phyloP scores from a whole-genome alignment of 1,140 invertebrate genomes.

The Zaprionus africanus region DNA sequence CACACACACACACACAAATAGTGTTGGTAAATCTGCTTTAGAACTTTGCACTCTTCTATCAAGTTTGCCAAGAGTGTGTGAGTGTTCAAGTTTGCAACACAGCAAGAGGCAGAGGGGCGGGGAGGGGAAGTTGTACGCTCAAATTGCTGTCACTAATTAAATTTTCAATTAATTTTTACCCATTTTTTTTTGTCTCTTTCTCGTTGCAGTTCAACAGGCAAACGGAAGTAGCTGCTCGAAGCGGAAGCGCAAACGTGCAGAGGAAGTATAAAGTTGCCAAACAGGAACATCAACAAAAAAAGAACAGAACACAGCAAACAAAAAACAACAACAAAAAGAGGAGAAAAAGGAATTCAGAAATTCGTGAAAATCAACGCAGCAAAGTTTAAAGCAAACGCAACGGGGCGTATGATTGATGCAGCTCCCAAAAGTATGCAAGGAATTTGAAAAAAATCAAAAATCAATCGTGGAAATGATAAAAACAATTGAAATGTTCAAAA shows the following conservation, averaged over 20 bases:
- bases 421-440: conserved; percentile 12
- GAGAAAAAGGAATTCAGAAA: not conserved
- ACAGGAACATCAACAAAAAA: not conserved
- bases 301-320: not conserved
- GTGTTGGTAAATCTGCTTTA: conserved; percentile 42
- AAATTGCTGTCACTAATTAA: conserved; percentile 45
- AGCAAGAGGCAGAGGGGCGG: not conserved
- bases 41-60: conserved; percentile 39
- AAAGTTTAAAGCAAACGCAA: conserved; percentile 6
- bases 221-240: conserved; percentile 13
- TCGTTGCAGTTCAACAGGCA: conserved; percentile 44
- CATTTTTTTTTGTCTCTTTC: conserved; percentile 25
- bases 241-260: conserved; percentile 34
- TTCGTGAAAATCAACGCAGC: not conserved
- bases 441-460: conserved; percentile 2
- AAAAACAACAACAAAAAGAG: not conserved
- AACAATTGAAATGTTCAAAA: conserved; percentile 25
- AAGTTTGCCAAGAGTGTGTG: conserved; percentile 16
- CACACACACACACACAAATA: not conserved
- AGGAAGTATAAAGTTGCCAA: conserved; percentile 36
- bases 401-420: conserved; percentile 30
- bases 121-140: conserved; percentile 21
- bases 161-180: conserved; percentile 63
- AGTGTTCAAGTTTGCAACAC: conserved; percentile 4
- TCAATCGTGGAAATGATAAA: not conserved